Base-by-base conservation (phyloP, 2,797 vertebrate species). In the Micropoecilia bifurca region DNA sequence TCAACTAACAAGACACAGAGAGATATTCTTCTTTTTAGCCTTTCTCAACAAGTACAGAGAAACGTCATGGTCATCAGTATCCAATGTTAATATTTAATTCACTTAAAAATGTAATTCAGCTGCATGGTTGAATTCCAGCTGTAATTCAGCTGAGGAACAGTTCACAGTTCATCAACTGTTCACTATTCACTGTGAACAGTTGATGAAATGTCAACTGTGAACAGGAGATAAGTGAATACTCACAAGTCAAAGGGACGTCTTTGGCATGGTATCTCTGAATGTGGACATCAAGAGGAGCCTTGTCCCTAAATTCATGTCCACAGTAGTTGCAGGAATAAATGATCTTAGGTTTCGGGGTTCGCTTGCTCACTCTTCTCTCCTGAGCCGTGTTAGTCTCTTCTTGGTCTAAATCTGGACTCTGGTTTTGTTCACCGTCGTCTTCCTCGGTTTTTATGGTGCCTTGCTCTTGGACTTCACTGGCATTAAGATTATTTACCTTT, bases 181-280 rank as follows among this genome's bases (percentile, higher is more conserved):
- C 33, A 33, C 33, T 33, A 33, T 33, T 33, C 33, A 33, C 33
- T 33, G 33, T 33, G 33, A 33, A 33, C 33, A 33, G 33, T 33
- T 33, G 16, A 73, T 50, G 33, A n/a, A 74, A 61, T 10, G 20
- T 71, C 6, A 75, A 81, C 83, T 47, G 88, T 14, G 69, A 66
- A 75, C 86, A 90, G 6, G 91, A 93, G 43, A 90, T 94, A 6
- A 82, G 85, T 78, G 95, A 93, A 22, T 86, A 91, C 90, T 96
- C 92, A 94, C 97, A 97, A 79, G 89, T 90, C 89, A 95, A 95
- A 14, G 89, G 93, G 73, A 88, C 89, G 85, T 95, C 95, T 90
- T 96, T 94, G 72, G 88, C 82, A 74, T 96, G 97, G 85, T 93
- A 89, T 81, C 91, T 94, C 88, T 94, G 91, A 82, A 93, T 20